Evolutionary conservation across 2,797 vertebrate genomes (phyloP).

Genomic region (Cossypha niveicapilla): DNA sequence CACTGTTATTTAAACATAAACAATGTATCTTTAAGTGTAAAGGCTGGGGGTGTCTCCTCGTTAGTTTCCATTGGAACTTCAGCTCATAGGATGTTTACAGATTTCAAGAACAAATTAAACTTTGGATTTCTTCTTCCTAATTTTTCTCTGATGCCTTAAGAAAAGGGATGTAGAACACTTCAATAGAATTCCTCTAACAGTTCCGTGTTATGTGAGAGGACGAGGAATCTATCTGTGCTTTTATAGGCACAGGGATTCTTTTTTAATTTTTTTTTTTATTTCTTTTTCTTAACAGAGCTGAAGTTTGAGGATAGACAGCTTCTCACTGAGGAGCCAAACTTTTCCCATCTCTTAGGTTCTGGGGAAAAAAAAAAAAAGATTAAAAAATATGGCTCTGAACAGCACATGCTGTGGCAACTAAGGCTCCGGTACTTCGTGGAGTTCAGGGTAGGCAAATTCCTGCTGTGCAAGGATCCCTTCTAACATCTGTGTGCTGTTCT

Average conservation of each 20-base stretch:
- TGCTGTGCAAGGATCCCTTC: not conserved
- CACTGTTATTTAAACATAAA: not conserved
- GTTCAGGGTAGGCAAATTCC: slow-evolving; percentile 10
- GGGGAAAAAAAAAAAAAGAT: not conserved
- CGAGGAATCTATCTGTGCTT: not conserved
- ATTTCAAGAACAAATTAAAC: not conserved
- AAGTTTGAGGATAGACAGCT: not conserved
- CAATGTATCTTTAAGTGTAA: not conserved
- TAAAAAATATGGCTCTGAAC: not conserved
- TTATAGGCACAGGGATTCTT: rapidly evolving
- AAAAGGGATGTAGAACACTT: not conserved
- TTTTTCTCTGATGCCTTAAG: not conserved
- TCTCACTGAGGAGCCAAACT: not conserved
- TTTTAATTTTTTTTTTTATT: not conserved
- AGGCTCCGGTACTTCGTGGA: not conserved
- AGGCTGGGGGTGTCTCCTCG: not conserved
- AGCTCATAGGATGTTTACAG: not conserved
- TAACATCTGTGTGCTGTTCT: not conserved
- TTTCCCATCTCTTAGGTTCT: not conserved
- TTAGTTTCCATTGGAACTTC: not conserved
- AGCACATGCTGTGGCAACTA: not conserved
- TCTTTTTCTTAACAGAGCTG: not conserved
- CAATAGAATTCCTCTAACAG: not conserved
- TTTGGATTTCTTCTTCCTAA: not conserved
- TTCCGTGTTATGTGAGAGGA: not conserved